Base-by-base conservation (phyloP, 2,888 invertebrate species). In the Zhengitettix transpicula region DNA sequence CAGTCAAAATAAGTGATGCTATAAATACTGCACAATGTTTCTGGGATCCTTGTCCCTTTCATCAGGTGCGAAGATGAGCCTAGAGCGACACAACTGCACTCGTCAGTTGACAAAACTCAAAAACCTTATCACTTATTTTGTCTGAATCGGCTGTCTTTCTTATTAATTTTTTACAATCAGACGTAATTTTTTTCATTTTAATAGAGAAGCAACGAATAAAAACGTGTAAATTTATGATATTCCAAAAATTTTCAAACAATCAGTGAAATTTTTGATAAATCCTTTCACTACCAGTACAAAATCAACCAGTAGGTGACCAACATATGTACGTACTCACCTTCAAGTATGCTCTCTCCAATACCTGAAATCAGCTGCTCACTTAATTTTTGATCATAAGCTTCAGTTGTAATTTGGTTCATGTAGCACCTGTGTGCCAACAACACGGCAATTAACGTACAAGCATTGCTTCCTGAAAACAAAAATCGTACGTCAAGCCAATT, bases 371-470 rank as follows among this genome's bases (percentile, higher is more conserved):
- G 16, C 10, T 42, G 12, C 28, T 42, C 42, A 42, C 57, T 59
- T n/a, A 56, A 16, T 15, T 17, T 40, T 14, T 52, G 10, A 9
- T 57, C 58, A n/a, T 40, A n/a, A 15, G 42, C 14, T 58, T 66
- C 63, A 67, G 72, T 72, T 56, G 67, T 66, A 57, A 73, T 67
- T 60, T 71, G 67, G 57, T 68, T 65, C 47, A 66, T 62, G 61
- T 69, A 65, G 62, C 76, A 75, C 65, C 74, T 74, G 57, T 75
- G 71, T 41, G 81, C 81, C 61, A 80, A 71, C 57, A 82, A 71
- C 28, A 81, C 69, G 51, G 78, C 80, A 65, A 82, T 82, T 58
- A 82, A 69, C 1, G 82, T 82, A 64, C 82, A 82, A 10, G 82
- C 82, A 69, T 81, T 78, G 65, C 81, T 81, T 58, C 77, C 80